Evolutionary conservation across 2,113 vertebrate species (phyloP).

Genomic region (Muntiacus reevesi): DNA sequence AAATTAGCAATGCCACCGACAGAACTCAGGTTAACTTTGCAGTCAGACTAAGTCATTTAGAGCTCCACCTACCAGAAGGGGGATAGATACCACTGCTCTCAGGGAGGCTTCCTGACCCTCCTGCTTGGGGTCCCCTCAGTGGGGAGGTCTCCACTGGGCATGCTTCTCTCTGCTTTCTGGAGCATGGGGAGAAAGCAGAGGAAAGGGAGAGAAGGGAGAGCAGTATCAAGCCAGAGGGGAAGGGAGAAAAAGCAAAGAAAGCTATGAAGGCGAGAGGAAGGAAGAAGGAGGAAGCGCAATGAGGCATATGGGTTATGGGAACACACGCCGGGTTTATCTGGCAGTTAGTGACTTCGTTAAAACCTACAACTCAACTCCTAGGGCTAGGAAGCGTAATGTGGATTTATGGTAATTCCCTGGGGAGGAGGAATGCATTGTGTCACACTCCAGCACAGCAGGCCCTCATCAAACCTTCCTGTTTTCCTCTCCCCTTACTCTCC

Average conservation of each 20-base stretch:
- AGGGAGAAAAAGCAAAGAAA: background rate
- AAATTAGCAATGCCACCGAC: background rate
- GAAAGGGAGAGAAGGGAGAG: background rate
- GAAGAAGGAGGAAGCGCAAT: background rate
- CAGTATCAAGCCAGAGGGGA: too few relatives aligned
- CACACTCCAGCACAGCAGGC: background rate
- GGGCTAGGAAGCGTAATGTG: background rate
- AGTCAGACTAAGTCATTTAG: background rate
- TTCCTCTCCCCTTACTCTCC: background rate
- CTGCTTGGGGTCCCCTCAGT: background rate
- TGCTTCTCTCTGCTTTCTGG: background rate
- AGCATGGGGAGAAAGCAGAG: background rate
- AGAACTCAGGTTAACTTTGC: background rate
- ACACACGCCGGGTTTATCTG: rapidly evolving
- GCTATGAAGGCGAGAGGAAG: background rate
- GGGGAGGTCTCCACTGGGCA: background rate
- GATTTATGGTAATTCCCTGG: background rate
- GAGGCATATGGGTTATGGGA: background rate
- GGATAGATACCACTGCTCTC: background rate
- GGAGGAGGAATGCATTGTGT: background rate
- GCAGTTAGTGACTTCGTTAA: background rate
- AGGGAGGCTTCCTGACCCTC: background rate
- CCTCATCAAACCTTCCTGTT: background rate
- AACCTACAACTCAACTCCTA: background rate
- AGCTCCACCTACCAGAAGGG: background rate